These are phyloP conservation scores for Caracal caracal DNA, from an alignment of 2,113 vertebrate genomes.

Conservation along the genomic window DNA sequence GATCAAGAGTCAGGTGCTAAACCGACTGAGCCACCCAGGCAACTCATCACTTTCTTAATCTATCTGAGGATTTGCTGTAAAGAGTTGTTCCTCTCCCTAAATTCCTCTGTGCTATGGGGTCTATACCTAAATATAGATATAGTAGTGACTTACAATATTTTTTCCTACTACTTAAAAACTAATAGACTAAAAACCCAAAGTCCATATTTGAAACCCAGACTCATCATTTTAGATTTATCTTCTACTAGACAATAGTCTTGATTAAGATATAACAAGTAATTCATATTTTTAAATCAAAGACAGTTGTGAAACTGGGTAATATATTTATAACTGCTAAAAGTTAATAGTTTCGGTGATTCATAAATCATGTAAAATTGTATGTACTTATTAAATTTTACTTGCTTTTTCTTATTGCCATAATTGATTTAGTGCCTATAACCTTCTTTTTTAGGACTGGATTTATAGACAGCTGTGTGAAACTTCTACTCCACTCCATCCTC, in stretches of 20 bases:
- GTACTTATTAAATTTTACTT: conserved; percentile 2
- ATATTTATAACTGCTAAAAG: conserved; percentile 17
- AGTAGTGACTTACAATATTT: not conserved
- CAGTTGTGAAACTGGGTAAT: conserved; percentile 7
- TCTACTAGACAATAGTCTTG: not conserved
- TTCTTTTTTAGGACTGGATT: conserved; percentile 95
- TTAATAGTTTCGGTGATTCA: conserved; percentile 28
- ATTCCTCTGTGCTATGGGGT: not conserved
- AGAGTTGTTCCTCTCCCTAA: not conserved
- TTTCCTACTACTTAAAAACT: conserved; percentile 21
- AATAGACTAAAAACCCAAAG: not conserved
- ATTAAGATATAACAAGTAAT: not conserved
- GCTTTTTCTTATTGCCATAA: conserved; percentile 26
- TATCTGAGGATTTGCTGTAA: not conserved
- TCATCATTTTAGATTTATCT: not conserved
- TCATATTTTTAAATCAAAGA: conserved; percentile 53
- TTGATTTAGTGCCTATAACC: not conserved
- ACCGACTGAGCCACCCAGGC: no score
- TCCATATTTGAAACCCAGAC: not conserved
- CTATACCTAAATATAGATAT: not conserved
- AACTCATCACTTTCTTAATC: not conserved
- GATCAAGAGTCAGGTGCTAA: no score
- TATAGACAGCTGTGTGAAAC: conserved; percentile 97
- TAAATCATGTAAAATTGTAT: conserved; percentile 33
- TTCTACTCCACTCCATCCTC: conserved; percentile 95